Conservation (phyloP, 2,888 invertebrate species). For the Tenodera sinensis region DNA sequence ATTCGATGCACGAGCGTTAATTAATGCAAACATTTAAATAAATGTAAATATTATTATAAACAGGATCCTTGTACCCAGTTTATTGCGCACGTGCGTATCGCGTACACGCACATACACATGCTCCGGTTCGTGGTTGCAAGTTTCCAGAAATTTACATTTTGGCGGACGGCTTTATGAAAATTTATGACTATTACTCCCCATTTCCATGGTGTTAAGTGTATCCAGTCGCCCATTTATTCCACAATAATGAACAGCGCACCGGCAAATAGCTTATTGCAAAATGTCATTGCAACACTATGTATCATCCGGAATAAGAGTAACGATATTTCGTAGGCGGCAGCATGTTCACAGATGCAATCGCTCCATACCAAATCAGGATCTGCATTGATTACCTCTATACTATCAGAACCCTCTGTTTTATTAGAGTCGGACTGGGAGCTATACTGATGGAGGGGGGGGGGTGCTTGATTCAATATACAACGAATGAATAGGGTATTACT, state of each 20-base stretch:
- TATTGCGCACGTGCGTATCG: not conserved
- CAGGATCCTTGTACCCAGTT: not conserved
- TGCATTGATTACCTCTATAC: not conserved
- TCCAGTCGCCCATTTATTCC: not conserved
- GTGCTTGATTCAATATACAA: conserved; percentile 16
- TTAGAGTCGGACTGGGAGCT: not conserved
- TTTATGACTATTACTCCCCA: conserved; percentile 14
- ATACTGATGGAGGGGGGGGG: not conserved
- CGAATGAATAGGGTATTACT: conserved; percentile 12
- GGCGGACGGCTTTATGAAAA: conserved; percentile 7
- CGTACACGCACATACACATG: not conserved
- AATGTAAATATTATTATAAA: not conserved
- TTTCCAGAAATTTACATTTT: conserved; percentile 4
- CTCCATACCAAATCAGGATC: not conserved
- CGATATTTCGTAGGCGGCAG: not conserved
- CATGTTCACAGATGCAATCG: not conserved
- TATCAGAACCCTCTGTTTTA: not conserved
- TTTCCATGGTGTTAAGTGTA: conserved; percentile 7
- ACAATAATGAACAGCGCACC: not conserved
- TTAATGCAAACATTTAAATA: not conserved
- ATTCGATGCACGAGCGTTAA: not conserved
- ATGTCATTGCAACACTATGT: conserved; percentile 6
- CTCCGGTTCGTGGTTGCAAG: not conserved
- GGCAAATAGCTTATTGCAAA: not conserved
- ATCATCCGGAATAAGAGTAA: not conserved